Evolutionary conservation across 2,113 vertebrate species (phyloP), one percentile per base, ranked within the genome.

Genomic region (Amphiprion percula): DNA sequence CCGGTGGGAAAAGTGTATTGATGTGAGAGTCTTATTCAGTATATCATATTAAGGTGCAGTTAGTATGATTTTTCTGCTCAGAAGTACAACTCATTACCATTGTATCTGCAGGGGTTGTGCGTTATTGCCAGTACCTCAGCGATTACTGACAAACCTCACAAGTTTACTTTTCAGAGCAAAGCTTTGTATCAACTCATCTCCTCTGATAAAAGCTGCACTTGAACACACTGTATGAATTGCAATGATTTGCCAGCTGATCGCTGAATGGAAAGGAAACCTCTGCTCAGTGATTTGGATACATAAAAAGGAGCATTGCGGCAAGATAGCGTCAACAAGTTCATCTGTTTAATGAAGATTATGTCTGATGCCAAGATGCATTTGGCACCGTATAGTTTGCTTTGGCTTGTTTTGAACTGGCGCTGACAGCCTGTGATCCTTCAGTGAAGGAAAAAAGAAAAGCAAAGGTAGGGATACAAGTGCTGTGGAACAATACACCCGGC

Each of bases 31-130:
- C 37, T 41, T 60, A 67, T 19, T 59, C 46, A 52, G 55, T 71
- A 17, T 24, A 69, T 85, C 77, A 74, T 59, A 79, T 74, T 66
- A 68, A 82, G 55, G 44, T 68, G 50, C 72, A 53, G 61, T 75
- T 79, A 4, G 41, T 50, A 67, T 64, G 53, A 78, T 73, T 73
- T 62, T 44, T 30, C 37, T 56, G 26, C 41, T 61, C 62, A 65
- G 60, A 50, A 76, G 68, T 26, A 47, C 37, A 84, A 74, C 73
- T 50, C 78, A 83, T 80, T 72, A 44, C 7, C 30, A 30, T 62
- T 66, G 58, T 50, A 80, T 47, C 63, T 74, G 46, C 50, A 68
- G 79, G 75, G 62, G 1, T 59, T 62, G 55, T 14, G 19, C 44
- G 9, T 73, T 73, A 69, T 59, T 54, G 46, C n/a, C 14, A 33